These are phyloP conservation scores for Gallinago solitaria DNA, from an alignment of 2,797 vertebrate genomes.

Conservation along the genomic window DNA sequence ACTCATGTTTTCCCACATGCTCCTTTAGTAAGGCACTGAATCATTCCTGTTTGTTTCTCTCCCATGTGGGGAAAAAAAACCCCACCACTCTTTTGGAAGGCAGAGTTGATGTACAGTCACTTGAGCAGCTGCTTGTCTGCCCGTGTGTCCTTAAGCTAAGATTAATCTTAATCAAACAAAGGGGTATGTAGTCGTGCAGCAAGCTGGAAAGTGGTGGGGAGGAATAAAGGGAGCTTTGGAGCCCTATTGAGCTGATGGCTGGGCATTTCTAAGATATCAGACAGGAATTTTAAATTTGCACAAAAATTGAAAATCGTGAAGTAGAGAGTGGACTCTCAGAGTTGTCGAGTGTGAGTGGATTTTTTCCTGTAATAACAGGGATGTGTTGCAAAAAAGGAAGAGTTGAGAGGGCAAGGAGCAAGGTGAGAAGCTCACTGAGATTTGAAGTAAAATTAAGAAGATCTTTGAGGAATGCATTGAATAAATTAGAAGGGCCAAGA, in stretches of 20 bases:
- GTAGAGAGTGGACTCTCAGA: background rate
- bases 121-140: constrained; percentile 52
- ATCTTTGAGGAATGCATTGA: background rate
- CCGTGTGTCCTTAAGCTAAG: constrained; percentile 34
- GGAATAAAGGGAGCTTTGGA: constrained; percentile 20
- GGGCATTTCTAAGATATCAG: background rate
- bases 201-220: background rate
- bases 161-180: constrained; percentile 45
- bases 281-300: background rate
- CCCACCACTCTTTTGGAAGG: background rate
- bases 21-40: constrained; percentile 19
- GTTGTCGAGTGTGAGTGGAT: background rate
- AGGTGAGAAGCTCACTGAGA: background rate
- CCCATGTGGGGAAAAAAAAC: background rate
- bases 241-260: background rate
- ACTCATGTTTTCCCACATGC: constrained; percentile 7
- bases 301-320: background rate
- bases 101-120: constrained; percentile 13
- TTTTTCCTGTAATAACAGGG: background rate
- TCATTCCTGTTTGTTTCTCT: constrained; percentile 39
- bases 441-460: background rate
- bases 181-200: background rate
- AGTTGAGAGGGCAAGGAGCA: background rate
- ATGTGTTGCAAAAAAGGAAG: background rate
- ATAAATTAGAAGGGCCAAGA: background rate